Evolutionary conservation across 2,113 vertebrate species (phyloP), one percentile per base, ranked within the genome.

Genomic region (Pluvialis apricaria): DNA sequence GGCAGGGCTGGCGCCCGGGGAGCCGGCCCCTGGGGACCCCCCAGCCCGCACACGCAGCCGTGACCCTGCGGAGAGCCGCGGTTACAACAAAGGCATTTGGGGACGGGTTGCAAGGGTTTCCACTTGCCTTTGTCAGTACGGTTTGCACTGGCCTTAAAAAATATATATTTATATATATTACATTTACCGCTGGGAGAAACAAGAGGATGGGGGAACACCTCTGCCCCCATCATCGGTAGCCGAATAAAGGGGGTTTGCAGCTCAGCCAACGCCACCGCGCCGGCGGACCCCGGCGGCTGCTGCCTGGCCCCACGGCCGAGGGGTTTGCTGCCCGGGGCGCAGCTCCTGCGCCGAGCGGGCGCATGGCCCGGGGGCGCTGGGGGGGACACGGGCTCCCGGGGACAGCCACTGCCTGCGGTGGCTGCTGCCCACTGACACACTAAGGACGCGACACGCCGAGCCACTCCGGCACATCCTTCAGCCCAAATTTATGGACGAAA

Each of bases 331-430:
- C 42, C 32, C 6, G 3, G n/a, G 38, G 62, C 57, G 57, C 36
- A 61, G 82, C 82, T 49, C 65, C 76, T 54, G 71, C 5, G 3
- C n/a, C 3, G 2, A n/a, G 40, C 1, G 3, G 47, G 58, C 1
- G 7, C 4, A 3, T 64, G 81, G 65, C 24, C 42, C 19, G 0
- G 0, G 3, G 22, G 32, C 4, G 21, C 47, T 24, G 73, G 15
- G 69, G 64, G 28, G n/a, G 15, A 17, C 54, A 55, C 1, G 5
- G 11, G 57, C 16, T 44, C 10, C 36, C 4, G 3, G 40, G n/a
- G n/a, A 5, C 0, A 0, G 21, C 40, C 28, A 49, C 54, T 4
- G 9, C 68, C 55, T 5, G 8, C 2, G 4, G 82, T 1, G 0
- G 25, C 36, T 69, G 69, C 40, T 62, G 62, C 36, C n/a, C 55